Evolutionary conservation across 2,888 invertebrate genomes (phyloP), one percentile per base, ranked within the genome.

Genomic region (Archips xylosteana): DNA sequence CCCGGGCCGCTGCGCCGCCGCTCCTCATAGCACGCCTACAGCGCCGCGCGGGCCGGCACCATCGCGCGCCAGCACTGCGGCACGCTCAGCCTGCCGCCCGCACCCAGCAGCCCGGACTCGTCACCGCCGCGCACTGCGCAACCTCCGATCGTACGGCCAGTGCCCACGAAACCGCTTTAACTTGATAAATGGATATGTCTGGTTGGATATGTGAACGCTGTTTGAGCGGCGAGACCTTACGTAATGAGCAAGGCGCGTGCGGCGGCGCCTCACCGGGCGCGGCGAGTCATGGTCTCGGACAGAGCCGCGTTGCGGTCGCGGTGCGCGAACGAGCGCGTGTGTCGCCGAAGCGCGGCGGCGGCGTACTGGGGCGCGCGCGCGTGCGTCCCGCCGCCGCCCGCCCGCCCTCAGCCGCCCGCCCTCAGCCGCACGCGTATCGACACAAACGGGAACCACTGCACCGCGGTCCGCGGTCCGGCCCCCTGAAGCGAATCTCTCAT

Each of bases 381-480:
- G 86, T 82, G 87, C 85, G 86, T 82, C 80, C 82, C 78, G 77
- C 79, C 77, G 78, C 77, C 85, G 82, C 83, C 77, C 76, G 79
- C 80, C 80, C 76, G 82, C 78, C 81, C 75, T 15, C 61, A 62
- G 49, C 75, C 76, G 78, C 79, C 80, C 82, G 78, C 78, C 68
- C 61, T 74, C 69, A 60, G 74, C 78, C 85, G 86, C 87, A 86
- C 89, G 86, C 90, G 88, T 92, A 92, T 92, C 87, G 92, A 91
- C 91, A 92, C 89, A 86, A 85, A 86, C 86, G 86, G 86, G 89
- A 83, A 87, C 89, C 89, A 87, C 92, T 90, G 92, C 92, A 91
- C 85, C 90, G 87, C 85, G 81, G 79, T 80, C 75, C 80, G 80
- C 80, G 81, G 81, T 74, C 76, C 80, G 77, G 81, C 80, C 79